Evolutionary conservation across 1,140 invertebrate species (phyloP).

Genomic region (Neodiprion virginianus): DNA sequence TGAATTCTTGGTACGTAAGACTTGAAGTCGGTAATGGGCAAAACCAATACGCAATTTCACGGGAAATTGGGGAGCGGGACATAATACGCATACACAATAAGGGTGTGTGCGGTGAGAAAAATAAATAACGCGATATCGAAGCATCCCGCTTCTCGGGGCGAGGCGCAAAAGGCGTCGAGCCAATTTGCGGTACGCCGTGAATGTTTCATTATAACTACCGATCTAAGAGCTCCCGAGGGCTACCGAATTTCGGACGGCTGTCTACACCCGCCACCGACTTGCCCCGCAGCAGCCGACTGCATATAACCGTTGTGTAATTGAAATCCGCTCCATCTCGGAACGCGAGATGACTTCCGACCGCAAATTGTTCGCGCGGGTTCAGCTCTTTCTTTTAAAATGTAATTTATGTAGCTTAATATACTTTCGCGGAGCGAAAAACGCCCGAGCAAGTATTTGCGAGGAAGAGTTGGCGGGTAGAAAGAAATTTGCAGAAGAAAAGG

Average conservation of each 20-base stretch:
- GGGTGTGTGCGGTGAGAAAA: conserved; percentile 15
- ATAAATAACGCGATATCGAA: conserved; percentile 41
- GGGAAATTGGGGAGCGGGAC: conserved; percentile 29
- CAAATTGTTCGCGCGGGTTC: conserved; percentile 44
- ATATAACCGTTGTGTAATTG: conserved; percentile 56
- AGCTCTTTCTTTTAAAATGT: conserved; percentile 5
- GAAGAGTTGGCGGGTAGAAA: too few species aligned
- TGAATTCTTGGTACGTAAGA: background rate
- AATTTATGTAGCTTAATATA: background rate
- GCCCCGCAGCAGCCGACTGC: conserved; percentile 26
- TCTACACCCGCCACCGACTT: background rate
- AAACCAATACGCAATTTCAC: conserved; percentile 43
- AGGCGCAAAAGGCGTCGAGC: conserved; percentile 24
- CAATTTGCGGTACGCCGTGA: conserved; percentile 61
- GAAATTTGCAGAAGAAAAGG: too few species aligned
- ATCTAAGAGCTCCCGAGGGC: conserved; percentile 39
- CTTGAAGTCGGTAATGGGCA: conserved; percentile 33
- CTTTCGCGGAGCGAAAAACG: background rate
- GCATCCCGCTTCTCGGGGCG: conserved; percentile 46
- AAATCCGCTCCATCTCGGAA: conserved; percentile 50
- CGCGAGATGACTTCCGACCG: conserved; percentile 41
- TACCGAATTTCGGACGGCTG: conserved; percentile 61
- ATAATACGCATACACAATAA: background rate
- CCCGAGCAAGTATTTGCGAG: too few species aligned
- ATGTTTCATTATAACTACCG: conserved; percentile 56